Percentiles rank a stretch among this genome's conserved stretches.
phyloP scores from a whole-genome alignment of 37 sponge, comb jelly and placozoan species.

The Ephydatia muelleri region DNA sequence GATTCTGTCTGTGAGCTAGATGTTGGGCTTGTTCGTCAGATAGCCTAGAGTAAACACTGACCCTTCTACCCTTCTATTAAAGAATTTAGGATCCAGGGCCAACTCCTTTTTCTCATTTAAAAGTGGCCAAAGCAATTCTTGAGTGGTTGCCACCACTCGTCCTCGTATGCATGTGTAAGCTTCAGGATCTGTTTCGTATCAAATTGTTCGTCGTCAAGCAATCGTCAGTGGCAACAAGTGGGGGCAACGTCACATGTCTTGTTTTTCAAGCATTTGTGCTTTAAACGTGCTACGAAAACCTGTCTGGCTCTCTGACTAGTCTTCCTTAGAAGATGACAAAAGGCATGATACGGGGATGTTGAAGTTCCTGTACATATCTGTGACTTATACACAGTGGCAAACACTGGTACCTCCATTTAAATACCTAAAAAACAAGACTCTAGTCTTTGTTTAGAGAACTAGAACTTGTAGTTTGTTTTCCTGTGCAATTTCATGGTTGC shows the following conservation, averaged over 20 bases:
- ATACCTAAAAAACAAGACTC: not conserved
- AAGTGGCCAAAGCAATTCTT: slow-evolving; percentile 10
- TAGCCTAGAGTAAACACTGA: not conserved
- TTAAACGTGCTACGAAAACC: not conserved
- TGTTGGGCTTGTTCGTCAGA: not conserved
- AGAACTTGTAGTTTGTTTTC: not conserved
- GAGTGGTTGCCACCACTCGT: slow-evolving; percentile 38
- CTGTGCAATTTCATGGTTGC: too few species aligned
- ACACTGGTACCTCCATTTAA: not conserved
- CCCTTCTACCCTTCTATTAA: not conserved
- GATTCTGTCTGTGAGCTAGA: not conserved
- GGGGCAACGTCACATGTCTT: slow-evolving; percentile 34
- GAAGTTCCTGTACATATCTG: not conserved
- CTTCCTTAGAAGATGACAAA: not conserved
- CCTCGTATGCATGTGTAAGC: slow-evolving; percentile 37
- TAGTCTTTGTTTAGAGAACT: not conserved
- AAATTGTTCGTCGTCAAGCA: slow-evolving; percentile 10
- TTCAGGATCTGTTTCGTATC: slow-evolving; percentile 22
- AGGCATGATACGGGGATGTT: not conserved
- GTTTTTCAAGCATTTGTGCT: not conserved
- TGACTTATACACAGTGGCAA: not conserved
- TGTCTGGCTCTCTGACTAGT: not conserved
- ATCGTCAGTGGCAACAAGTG: not conserved
- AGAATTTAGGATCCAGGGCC: not conserved
- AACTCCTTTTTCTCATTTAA: not conserved